These are phyloP conservation scores for Luperina nickerlii DNA, from an alignment of 2,888 invertebrate genomes.

Conservation along the genomic window DNA sequence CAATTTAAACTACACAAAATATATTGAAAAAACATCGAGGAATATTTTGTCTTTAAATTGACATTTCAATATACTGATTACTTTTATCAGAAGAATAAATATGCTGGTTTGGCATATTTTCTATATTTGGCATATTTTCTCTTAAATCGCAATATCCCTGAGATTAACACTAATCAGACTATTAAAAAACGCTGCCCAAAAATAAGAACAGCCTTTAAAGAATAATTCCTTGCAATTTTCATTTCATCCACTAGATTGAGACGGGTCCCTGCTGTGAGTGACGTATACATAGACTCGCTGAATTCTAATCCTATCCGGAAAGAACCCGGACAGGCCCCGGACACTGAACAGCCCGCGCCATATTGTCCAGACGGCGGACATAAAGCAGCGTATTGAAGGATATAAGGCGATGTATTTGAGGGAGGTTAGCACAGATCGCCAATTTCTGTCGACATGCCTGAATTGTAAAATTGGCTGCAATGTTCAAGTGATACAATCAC, in stretches of 20 bases:
- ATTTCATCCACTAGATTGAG: conserved; percentile 23
- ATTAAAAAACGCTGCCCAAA: background rate
- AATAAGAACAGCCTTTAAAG: background rate
- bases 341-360: conserved; percentile 9
- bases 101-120: background rate
- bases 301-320: conserved; percentile 39
- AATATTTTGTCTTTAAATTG: too few species aligned
- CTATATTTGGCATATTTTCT: background rate
- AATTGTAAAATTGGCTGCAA: background rate
- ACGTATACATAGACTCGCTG: conserved; percentile 42
- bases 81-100: background rate
- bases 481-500: background rate
- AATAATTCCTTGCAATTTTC: conserved; percentile 6
- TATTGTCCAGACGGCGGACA: conserved; percentile 19
- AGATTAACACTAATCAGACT: background rate
- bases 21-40: too few species aligned
- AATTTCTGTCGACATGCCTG: background rate
- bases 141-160: background rate
- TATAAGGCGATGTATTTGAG: conserved; percentile 12
- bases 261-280: conserved; percentile 41
- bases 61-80: background rate
- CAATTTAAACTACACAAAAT: too few species aligned
- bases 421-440: background rate
- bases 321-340: conserved; percentile 1
- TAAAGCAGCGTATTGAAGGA: conserved; percentile 20